Percentiles rank a stretch among this genome's conserved stretches.
Conservation (phyloP, 1,140 invertebrate genomes). For the Homarus americanus region DNA sequence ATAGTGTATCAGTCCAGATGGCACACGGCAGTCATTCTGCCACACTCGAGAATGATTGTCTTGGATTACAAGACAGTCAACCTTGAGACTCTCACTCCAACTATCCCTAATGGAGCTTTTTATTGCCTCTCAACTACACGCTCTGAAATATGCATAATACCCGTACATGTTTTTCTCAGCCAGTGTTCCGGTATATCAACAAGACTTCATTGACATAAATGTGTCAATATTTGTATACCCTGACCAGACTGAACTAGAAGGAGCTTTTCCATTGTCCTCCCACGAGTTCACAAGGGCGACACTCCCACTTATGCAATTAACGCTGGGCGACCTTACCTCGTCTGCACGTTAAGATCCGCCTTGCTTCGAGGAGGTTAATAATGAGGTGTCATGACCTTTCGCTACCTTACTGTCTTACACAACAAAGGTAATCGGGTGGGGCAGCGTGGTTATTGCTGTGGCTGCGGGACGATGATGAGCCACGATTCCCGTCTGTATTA, state of each 20-base stretch:
- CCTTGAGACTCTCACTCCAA: too few relatives aligned
- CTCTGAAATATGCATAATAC: too few relatives aligned
- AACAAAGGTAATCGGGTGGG: not conserved
- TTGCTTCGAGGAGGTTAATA: not conserved
- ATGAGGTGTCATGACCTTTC: slow-evolving; percentile 1
- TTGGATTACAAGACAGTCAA: too few relatives aligned
- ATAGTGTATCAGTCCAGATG: too few relatives aligned
- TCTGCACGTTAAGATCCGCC: not conserved
- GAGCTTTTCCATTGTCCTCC: not conserved
- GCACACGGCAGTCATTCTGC: too few relatives aligned
- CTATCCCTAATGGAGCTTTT: too few relatives aligned
- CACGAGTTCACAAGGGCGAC: not conserved
- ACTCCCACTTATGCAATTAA: not conserved
- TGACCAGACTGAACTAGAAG: not conserved
- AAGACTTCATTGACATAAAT: not conserved
- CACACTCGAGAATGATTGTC: too few relatives aligned
- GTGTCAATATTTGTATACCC: not conserved
- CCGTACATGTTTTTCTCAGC: too few relatives aligned
- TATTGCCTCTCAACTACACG: too few relatives aligned
- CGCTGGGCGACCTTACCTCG: not conserved
- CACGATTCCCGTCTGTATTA: too few relatives aligned
- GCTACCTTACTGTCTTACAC: not conserved
- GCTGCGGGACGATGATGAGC: too few relatives aligned
- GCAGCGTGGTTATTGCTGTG: too few relatives aligned
- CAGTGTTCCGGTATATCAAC: not conserved